Base-by-base conservation (phyloP, 2,888 invertebrate genomes). In the Anagyrus pseudococci region DNA sequence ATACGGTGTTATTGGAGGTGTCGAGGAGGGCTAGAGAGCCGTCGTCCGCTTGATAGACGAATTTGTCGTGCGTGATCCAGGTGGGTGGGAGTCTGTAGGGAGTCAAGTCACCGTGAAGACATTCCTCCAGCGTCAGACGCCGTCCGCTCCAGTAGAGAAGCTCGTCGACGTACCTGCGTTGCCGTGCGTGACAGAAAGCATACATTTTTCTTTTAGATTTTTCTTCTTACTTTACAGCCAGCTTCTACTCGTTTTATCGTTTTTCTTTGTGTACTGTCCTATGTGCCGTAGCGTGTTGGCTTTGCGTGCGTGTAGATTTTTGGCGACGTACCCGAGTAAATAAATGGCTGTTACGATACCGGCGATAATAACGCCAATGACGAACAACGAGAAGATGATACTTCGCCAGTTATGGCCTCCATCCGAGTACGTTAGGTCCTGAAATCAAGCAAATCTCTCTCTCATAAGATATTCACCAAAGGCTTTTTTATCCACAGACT, bases 381-480 rank as follows among this genome's bases (percentile, higher is more conserved):
- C 93, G 84, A 93, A 86, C 80, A 93, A 85, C 69, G 93, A 92
- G 82, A 93, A 91, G 80, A 93, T 85, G 78, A 93, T 92, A 81
- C 93, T 93, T 82, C 90, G 88, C 93, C 93, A 93, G 82, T 93
- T 93, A 85, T 93, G 91, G 69, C 93, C 92, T 82, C 92, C 92
- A 67, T 84, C 85, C 72, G 87, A 89, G 81, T 92, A 89, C 74
- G 86, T 84, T 81, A 93, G 87, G 82, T 92, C 91, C 91, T 91
- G 84, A 53, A 84, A 37, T n/a, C n/a, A n/a, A n/a, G n/a, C n/a
- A n/a, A n/a, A n/a, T n/a, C n/a, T n/a, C n/a, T n/a, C n/a, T n/a
- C n/a, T n/a, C n/a, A n/a, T n/a, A n/a, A n/a, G n/a, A n/a, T n/a
- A n/a, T n/a, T n/a, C n/a, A n/a, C n/a, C n/a, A n/a, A n/a, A n/a